A percentile compares a stretch with the other conserved stretches of the same genome.
These are phyloP conservation scores for Ataeniobius toweri DNA, from an alignment of 2,797 vertebrate genomes.

Conservation along the genomic window DNA sequence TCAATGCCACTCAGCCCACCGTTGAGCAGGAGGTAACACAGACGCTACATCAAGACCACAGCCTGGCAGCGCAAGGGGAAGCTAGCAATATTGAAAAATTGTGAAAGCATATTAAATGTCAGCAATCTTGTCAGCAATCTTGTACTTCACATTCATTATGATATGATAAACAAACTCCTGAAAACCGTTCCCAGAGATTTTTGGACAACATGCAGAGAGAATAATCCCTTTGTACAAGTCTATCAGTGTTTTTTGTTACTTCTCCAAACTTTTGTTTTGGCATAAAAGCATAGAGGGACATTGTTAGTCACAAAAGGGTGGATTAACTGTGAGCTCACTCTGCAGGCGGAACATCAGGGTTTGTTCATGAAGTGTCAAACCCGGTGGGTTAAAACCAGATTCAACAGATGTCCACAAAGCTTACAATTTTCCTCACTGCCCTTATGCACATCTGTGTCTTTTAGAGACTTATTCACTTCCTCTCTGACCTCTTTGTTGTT, in stretches of 20 bases:
- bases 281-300: constrained; percentile 50
- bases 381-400: constrained; percentile 48
- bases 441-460: constrained; percentile 29
- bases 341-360: constrained; percentile 59
- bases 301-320: constrained; percentile 51
- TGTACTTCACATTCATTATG: background rate
- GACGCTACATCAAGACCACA: constrained; percentile 8
- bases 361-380: constrained; percentile 63
- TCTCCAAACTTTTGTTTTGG: constrained; percentile 29
- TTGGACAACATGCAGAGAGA: constrained; percentile 52
- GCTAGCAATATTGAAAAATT: constrained; percentile 4
- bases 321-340: constrained; percentile 61
- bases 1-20: constrained; percentile 84
- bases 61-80: background rate
- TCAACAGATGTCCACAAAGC: constrained; percentile 49
- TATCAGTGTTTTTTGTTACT: constrained; percentile 38
- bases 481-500: constrained; percentile 39
- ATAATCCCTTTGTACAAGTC: constrained; percentile 56
- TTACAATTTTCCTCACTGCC: constrained; percentile 25
- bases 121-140: background rate
- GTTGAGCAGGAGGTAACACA: constrained; percentile 86
- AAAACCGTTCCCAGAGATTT: background rate
- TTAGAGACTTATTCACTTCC: constrained; percentile 14
- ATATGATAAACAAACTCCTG: background rate
- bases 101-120: background rate